These are phyloP conservation scores for Oscheius sp. DNA, from an alignment of 2,888 invertebrate species.

Conservation along the genomic window DNA sequence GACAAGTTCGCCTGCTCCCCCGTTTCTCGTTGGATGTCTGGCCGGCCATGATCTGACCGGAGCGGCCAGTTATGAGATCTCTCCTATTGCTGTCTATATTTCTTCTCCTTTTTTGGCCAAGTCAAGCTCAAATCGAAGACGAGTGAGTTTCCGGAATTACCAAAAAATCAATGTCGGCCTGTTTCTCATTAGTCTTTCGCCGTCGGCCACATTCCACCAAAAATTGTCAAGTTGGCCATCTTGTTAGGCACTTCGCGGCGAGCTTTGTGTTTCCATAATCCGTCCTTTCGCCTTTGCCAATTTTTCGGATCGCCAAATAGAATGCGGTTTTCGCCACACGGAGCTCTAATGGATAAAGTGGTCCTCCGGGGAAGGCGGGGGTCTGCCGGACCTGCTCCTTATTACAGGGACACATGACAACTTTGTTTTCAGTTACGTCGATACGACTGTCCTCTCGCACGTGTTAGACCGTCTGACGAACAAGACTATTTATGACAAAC, in stretches of 20 bases:
- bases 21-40: conserved; percentile 4
- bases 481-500: conserved; percentile 92
- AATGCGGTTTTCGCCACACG: conserved; percentile 17
- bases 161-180: conserved; percentile 11
- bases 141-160: conserved; percentile 10
- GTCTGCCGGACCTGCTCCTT: not conserved
- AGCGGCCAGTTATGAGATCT: not conserved
- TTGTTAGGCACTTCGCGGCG: conserved; percentile 1
- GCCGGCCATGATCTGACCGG: conserved; percentile 19
- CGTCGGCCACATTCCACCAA: not conserved
- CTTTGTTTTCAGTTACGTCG: conserved; percentile 35
- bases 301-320: conserved; percentile 23
- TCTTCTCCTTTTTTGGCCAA: conserved; percentile 18
- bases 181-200: conserved; percentile 30
- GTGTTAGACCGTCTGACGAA: conserved; percentile 70
- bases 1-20: conserved; percentile 28
- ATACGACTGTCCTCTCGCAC: conserved; percentile 63
- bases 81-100: conserved; percentile 9
- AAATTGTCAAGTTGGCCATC: conserved; percentile 3
- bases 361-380: conserved; percentile 9
- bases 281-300: conserved; percentile 12
- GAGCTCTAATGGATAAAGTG: conserved; percentile 36
- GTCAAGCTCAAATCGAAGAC: conserved; percentile 12
- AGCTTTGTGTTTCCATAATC: conserved; percentile 35
- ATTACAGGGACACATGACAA: not conserved